Base-by-base conservation (phyloP, 2,888 invertebrate genomes). In the Trimorus sp. region DNA sequence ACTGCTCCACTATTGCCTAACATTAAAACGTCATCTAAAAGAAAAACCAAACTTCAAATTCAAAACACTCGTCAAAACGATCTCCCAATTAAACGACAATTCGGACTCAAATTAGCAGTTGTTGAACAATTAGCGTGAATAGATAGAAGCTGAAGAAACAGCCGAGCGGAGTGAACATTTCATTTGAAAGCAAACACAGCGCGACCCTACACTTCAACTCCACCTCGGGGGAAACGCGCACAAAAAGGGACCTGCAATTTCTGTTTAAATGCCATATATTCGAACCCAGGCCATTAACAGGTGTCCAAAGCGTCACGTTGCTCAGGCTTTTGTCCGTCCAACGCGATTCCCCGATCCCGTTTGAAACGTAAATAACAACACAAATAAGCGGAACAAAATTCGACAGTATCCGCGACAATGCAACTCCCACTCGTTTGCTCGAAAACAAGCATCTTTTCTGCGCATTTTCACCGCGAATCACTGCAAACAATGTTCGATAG, bases 281-380 rank as follows among this genome's bases (percentile, higher is more conserved):
- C 59, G 16, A 62, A 53, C 15, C 16, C 38, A 38, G 51, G 42
- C 36, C 42, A 75, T 75, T 75, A 75, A 75, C 75, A 75, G 75
- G 75, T 75, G 75, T 75, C 68, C 16, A 58, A 45, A 53, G 49
- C 75, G 45, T 59, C 66, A 58, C 65, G 74, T 66, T 51, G 74
- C 62, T 40, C 59, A 42, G 54, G 26, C 26, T 26, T 26, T 26
- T 26, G 26, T 26, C 26, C 4, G 26, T 26, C 26, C 26, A 4
- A 26, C 26, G 26, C 26, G 26, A 26, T 26, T 26, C 26, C 26
- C 26, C 26, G 26, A 26, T 26, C 26, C 26, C 26, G 4, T 26
- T 26, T 26, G 26, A 26, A 26, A 26, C 26, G 26, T 26, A 26
- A 26, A 26, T 26, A 26, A 26, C 26, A 26, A 26, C 26, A 26